These are phyloP conservation scores for Pocota personata DNA, from an alignment of 2,888 invertebrate species.

Conservation along the genomic window DNA sequence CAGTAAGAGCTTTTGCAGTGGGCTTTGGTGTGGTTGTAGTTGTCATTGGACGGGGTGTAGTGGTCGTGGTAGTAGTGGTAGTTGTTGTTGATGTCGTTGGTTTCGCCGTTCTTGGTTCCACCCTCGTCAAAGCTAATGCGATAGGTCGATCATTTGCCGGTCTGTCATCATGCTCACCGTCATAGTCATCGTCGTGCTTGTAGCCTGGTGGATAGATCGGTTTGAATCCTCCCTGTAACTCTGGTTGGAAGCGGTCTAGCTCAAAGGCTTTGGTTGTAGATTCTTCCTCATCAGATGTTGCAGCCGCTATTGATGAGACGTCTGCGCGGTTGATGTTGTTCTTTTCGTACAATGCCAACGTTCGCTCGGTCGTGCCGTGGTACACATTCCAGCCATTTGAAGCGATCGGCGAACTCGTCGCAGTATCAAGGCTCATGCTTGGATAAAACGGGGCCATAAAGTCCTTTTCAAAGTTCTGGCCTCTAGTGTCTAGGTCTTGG, in stretches of 20 bases:
- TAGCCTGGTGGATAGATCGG: slow-evolving; percentile 86
- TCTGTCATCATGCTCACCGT: slow-evolving; percentile 72
- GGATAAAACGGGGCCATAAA: slow-evolving; percentile 89
- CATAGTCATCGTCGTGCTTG: slow-evolving; percentile 74
- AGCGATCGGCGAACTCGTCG: slow-evolving; percentile 81
- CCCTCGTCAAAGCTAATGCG: slow-evolving; percentile 75
- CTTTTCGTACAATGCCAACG: slow-evolving; percentile 77
- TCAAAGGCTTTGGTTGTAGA: slow-evolving; percentile 85
- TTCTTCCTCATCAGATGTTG: slow-evolving; percentile 73
- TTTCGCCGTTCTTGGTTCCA: slow-evolving; percentile 65
- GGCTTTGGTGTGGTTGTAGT: slow-evolving; percentile 42
- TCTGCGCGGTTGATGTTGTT: slow-evolving; percentile 81
- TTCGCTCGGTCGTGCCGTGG: slow-evolving; percentile 77
- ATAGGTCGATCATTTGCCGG: slow-evolving; percentile 75
- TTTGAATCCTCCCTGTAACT: slow-evolving; percentile 87
- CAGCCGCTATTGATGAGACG: slow-evolving; percentile 65
- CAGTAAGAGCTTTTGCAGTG: slow-evolving; percentile 47
- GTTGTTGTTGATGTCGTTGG: slow-evolving; percentile 27
- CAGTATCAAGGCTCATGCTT: slow-evolving; percentile 85
- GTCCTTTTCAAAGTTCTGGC: slow-evolving; percentile 83
- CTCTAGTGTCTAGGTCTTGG: slow-evolving; percentile 80
- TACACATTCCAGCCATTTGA: slow-evolving; percentile 87
- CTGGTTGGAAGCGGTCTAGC: slow-evolving; percentile 87
- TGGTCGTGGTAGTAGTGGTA: slow-evolving; percentile 32
- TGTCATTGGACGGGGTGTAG: slow-evolving; percentile 43